phyloP scores from a whole-genome alignment of 2,797 vertebrate genomes.

The Pogonophryne albipinna region DNA sequence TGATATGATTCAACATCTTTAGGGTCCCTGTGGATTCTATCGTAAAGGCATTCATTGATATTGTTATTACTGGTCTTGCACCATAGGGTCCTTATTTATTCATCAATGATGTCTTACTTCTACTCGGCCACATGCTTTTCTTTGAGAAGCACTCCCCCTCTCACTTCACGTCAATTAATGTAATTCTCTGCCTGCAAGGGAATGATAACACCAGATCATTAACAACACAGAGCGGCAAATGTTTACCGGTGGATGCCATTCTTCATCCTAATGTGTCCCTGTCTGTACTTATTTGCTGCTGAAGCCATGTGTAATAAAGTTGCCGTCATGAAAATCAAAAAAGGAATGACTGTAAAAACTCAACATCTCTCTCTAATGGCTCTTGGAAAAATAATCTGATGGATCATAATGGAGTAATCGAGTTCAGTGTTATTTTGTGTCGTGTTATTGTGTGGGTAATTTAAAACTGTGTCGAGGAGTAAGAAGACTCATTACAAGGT shows the following conservation, averaged over 20 bases:
- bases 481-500: slow-evolving; percentile 20
- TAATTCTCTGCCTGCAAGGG: slow-evolving; percentile 75
- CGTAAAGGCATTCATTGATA: slow-evolving; percentile 62
- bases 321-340: slow-evolving; percentile 11
- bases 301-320: slow-evolving; percentile 21
- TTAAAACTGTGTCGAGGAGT: slow-evolving; percentile 1
- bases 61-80: slow-evolving; percentile 64
- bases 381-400: slow-evolving; percentile 17
- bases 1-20: slow-evolving; percentile 31
- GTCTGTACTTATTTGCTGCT: slow-evolving; percentile 29
- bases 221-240: slow-evolving; percentile 67
- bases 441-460: background rate
- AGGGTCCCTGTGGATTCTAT: slow-evolving; percentile 44
- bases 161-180: slow-evolving; percentile 74
- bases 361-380: slow-evolving; percentile 1
- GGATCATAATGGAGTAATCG: slow-evolving; percentile 4
- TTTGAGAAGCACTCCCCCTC: slow-evolving; percentile 48
- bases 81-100: slow-evolving; percentile 62
- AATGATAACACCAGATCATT: slow-evolving; percentile 77
- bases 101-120: slow-evolving; percentile 48
- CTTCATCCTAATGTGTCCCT: slow-evolving; percentile 66
- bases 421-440: background rate
- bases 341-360: slow-evolving; percentile 4
- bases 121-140: slow-evolving; percentile 51
- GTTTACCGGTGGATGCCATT: slow-evolving; percentile 63